Evolutionary conservation across 2,113 vertebrate genomes (phyloP).

Genomic region (Odobenus rosmarus): DNA sequence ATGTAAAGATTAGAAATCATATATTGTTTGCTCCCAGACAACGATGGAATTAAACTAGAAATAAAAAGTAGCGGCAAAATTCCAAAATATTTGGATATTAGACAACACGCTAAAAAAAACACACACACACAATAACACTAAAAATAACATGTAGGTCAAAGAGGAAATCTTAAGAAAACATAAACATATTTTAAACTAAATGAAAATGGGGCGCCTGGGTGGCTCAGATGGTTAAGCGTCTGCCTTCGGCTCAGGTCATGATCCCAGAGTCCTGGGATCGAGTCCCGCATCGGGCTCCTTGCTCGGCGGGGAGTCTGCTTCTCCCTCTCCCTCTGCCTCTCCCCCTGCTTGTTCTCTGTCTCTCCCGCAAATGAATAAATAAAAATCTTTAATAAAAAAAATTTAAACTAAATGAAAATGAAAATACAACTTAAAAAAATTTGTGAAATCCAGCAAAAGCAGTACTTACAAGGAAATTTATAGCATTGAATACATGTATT

Average conservation of each 20-base stretch:
- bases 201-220: background rate
- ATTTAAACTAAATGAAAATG: background rate
- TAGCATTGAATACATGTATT: background rate
- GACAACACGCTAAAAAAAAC: background rate
- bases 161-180: background rate
- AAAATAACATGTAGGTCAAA: background rate
- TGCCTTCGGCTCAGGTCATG: no score
- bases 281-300: no score
- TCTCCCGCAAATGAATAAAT: no score
- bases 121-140: background rate
- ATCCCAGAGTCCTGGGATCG: no score
- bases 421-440: background rate
- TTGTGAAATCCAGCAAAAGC: background rate
- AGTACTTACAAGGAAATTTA: background rate
- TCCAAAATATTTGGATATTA: background rate
- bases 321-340: no score
- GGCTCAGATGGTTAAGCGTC: no score
- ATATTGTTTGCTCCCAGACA: background rate
- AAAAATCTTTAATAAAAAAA: no score
- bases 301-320: no score
- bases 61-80: background rate
- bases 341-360: no score
- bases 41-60: background rate
- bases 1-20: background rate
- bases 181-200: background rate